Evolutionary conservation across 1,140 invertebrate species (phyloP).

Genomic region (Triops longicaudatus): DNA sequence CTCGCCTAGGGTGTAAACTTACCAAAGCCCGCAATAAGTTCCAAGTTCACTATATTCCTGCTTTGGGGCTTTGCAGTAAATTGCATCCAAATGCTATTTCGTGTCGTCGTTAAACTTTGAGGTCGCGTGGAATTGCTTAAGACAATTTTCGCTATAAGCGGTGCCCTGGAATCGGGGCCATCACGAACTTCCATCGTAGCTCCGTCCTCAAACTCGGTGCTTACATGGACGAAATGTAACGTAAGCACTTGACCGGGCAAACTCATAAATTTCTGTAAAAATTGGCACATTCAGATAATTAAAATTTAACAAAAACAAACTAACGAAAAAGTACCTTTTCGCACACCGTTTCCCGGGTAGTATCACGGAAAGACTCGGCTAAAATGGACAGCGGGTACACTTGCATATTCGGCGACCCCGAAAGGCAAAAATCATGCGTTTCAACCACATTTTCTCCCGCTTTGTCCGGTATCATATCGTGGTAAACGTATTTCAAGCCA

Average conservation of each 20-base stretch:
- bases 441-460: conserved; percentile 51
- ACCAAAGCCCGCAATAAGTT: conserved; percentile 42
- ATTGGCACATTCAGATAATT: conserved; percentile 28
- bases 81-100: conserved; percentile 64
- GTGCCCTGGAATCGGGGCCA: conserved; percentile 57
- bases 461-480: conserved; percentile 49
- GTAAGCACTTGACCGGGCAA: conserved; percentile 67
- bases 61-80: conserved; percentile 59
- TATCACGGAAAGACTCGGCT: conserved; percentile 33
- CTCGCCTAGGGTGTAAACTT: background rate
- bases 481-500: conserved; percentile 72
- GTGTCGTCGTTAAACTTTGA: conserved; percentile 69
- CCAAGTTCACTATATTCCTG: conserved; percentile 61
- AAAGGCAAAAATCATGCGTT: conserved; percentile 59
- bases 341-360: conserved; percentile 43
- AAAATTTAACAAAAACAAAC: background rate
- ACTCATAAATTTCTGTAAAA: conserved; percentile 56
- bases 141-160: conserved; percentile 55
- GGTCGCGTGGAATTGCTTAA: conserved; percentile 70
- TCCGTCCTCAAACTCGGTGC: conserved; percentile 47
- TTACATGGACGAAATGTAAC: conserved; percentile 67
- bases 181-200: conserved; percentile 62
- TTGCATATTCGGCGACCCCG: background rate
- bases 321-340: conserved; percentile 48
- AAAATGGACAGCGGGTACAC: conserved; percentile 33